A percentile compares a stretch with the other conserved stretches of the same genome.
phyloP scores from a whole-genome alignment of 2,797 vertebrate species.

The Phalanger gymnotis region DNA sequence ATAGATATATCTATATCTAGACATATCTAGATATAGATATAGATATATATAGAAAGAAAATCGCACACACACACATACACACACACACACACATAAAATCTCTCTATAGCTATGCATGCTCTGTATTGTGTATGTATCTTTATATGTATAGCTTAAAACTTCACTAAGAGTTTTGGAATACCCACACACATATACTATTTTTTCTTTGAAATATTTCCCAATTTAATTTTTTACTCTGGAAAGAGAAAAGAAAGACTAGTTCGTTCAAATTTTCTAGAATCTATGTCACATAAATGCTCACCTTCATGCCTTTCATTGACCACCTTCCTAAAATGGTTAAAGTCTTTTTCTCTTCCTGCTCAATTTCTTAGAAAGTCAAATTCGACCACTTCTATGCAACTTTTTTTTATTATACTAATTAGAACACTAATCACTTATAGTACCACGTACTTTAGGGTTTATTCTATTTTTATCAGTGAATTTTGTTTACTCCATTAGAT shows the following conservation, averaged over 20 bases:
- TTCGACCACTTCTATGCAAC: not conserved
- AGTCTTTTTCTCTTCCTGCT: not conserved
- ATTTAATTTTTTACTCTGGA: not conserved
- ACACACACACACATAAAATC: too few relatives aligned
- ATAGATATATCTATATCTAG: too few relatives aligned
- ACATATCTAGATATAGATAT: too few relatives aligned
- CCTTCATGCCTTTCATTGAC: not conserved
- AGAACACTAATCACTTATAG: not conserved
- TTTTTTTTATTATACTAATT: not conserved
- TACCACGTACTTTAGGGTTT: not conserved
- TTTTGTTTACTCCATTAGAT: not conserved
- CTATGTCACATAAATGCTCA: not conserved
- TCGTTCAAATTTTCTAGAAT: not conserved
- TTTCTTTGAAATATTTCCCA: not conserved
- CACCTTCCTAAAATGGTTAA: too few relatives aligned
- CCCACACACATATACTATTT: not conserved
- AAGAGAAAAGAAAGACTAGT: not conserved
- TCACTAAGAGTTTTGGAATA: not conserved
- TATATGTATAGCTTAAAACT: not conserved
- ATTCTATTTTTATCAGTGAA: not conserved
- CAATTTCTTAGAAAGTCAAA: not conserved
- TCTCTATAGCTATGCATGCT: too few relatives aligned
- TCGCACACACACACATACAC: too few relatives aligned
- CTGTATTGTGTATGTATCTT: not conserved
- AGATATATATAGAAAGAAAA: too few relatives aligned